Evolutionary conservation across 2,797 vertebrate genomes (phyloP).

Genomic region (Tragelaphus oryx): DNA sequence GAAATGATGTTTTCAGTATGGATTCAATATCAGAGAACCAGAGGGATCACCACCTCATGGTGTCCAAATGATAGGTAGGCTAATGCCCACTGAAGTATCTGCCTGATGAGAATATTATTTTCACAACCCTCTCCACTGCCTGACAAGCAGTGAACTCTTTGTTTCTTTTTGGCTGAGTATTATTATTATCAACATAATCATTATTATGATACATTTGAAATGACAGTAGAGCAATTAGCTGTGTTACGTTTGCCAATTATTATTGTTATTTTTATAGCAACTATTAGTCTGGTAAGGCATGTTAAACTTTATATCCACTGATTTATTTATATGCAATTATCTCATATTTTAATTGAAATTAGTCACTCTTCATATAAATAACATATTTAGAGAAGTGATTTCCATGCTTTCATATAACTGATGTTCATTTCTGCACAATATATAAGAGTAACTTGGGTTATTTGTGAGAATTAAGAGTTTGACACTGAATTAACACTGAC

Average conservation of each 20-base stretch:
- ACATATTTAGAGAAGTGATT: constrained; percentile 49
- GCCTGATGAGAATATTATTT: not conserved
- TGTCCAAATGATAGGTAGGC: not conserved
- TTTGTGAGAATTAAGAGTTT: constrained; percentile 37
- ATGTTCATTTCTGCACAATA: not conserved
- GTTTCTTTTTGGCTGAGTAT: not conserved
- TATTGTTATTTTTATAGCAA: not conserved
- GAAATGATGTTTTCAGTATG: not conserved
- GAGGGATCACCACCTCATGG: not conserved
- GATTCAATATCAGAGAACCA: not conserved
- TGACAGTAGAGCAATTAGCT: not conserved
- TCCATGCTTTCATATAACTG: constrained; percentile 15
- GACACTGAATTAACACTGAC: not conserved
- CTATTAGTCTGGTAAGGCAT: not conserved
- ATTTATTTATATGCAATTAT: not conserved
- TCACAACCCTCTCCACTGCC: not conserved
- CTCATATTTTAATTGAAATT: constrained; percentile 24
- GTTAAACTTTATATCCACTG: not conserved
- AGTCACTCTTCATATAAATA: not conserved
- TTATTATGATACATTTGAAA: not conserved
- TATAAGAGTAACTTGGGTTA: not conserved
- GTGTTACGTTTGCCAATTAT: not conserved
- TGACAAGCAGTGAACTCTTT: not conserved
- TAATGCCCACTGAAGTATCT: not conserved
- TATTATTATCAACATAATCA: not conserved